Percentiles rank a stretch among this genome's conserved stretches.
Evolutionary conservation across 2,888 invertebrate species (phyloP).

Genomic region (Colostygia pectinataria): DNA sequence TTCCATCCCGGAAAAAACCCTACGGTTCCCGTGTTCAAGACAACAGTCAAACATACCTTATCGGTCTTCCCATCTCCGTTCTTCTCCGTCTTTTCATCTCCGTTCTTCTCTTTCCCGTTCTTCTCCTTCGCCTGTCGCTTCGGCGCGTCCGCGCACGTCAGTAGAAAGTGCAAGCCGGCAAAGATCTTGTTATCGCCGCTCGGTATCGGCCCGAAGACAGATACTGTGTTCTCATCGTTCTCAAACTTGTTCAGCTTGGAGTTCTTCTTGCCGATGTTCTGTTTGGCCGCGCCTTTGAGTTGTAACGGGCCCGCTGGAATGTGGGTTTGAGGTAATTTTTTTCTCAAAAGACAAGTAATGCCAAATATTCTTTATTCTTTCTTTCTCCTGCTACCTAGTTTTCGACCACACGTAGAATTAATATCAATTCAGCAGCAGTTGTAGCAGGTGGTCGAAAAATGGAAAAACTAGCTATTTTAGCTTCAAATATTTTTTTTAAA

Average conservation of each 20-base stretch:
- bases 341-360: too few relatives aligned
- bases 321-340: too few relatives aligned
- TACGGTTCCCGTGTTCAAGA: too few relatives aligned
- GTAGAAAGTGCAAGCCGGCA: slow-evolving; percentile 80
- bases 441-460: too few relatives aligned
- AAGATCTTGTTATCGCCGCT: slow-evolving; percentile 70
- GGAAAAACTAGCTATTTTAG: too few relatives aligned
- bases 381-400: too few relatives aligned
- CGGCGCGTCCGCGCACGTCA: slow-evolving; percentile 81
- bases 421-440: too few relatives aligned
- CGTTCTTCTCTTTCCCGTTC: slow-evolving; percentile 43
- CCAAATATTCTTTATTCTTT: too few relatives aligned
- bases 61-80: background rate
- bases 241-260: slow-evolving; percentile 75
- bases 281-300: slow-evolving; percentile 79
- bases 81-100: slow-evolving; percentile 33
- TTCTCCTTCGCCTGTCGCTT: slow-evolving; percentile 38
- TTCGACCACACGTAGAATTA: too few relatives aligned
- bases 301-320: slow-evolving; percentile 71
- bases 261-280: slow-evolving; percentile 77
- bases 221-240: slow-evolving; percentile 71
- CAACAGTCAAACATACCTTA: background rate
- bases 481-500: too few relatives aligned
- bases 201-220: slow-evolving; percentile 82
- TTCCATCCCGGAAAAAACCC: too few relatives aligned